Percentiles rank a stretch among this genome's conserved stretches.
Evolutionary conservation across 2,888 invertebrate genomes (phyloP).

Genomic region (Thera obeliscata): DNA sequence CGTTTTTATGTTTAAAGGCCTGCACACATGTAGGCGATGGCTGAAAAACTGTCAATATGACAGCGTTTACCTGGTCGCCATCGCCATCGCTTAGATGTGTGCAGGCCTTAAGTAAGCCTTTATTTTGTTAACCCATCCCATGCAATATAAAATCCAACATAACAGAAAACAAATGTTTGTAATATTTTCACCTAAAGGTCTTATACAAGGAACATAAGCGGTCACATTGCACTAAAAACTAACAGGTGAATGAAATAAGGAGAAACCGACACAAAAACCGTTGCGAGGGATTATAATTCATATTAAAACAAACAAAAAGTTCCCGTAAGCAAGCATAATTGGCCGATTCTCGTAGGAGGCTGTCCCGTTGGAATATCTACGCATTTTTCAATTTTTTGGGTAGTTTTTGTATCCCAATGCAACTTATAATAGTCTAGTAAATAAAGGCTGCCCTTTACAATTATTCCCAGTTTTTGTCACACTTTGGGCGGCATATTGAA

Average conservation of each 20-base stretch:
- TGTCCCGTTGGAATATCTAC: slow-evolving; percentile 14
- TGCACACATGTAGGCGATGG: too few species aligned
- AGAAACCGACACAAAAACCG: slow-evolving; percentile 29
- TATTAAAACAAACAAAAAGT: slow-evolving; percentile 29
- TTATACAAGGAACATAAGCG: slow-evolving; percentile 13
- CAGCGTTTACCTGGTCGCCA: too few species aligned
- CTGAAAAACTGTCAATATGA: too few species aligned
- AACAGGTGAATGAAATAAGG: slow-evolving; percentile 34
- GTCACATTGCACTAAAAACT: slow-evolving; percentile 17
- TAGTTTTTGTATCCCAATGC: slow-evolving; percentile 13
- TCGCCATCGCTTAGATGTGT: too few species aligned
- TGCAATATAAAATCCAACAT: neutral
- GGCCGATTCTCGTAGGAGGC: slow-evolving; percentile 31
- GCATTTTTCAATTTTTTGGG: slow-evolving; percentile 21
- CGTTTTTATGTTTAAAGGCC: too few species aligned
- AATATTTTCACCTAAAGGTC: slow-evolving; percentile 3
- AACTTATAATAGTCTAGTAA: slow-evolving; percentile 16
- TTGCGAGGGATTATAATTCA: slow-evolving; percentile 18
- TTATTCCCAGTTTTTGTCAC: slow-evolving; percentile 23
- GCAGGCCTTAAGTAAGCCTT: neutral
- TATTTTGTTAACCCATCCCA: neutral
- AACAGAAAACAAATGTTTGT: neutral
- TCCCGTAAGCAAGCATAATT: slow-evolving; percentile 21
- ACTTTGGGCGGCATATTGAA: slow-evolving; percentile 23
- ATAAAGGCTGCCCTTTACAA: slow-evolving; percentile 26